Percentiles rank a stretch among this genome's conserved stretches.
Evolutionary conservation across 2,113 vertebrate genomes (phyloP).

Genomic region (Centrocercus urophasianus): DNA sequence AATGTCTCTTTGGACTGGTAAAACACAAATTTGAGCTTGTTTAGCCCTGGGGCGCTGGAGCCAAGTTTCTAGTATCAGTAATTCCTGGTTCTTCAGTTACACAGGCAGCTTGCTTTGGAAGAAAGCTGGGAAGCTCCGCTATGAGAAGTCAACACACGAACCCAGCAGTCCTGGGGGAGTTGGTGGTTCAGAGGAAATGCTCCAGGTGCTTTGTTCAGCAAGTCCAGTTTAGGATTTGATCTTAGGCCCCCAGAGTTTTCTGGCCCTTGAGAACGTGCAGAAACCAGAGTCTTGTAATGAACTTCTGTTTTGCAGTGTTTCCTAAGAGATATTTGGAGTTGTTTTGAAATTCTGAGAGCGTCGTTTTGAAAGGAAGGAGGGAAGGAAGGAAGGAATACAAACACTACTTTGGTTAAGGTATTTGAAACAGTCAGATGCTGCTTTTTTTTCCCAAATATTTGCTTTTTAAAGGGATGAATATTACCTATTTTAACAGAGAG

Average conservation of each 20-base stretch:
- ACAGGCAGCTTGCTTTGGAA: not conserved
- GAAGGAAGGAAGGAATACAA: not conserved
- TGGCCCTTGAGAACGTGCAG: not conserved
- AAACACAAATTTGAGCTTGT: slow-evolving; percentile 62
- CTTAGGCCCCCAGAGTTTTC: not conserved
- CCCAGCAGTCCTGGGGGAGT: not conserved
- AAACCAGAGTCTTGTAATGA: not conserved
- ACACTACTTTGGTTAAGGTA: not conserved
- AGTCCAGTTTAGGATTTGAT: not conserved
- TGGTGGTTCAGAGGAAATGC: not conserved
- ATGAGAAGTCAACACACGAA: not conserved
- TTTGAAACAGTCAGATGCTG: not conserved
- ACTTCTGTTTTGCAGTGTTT: not conserved
- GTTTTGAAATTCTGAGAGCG: not conserved
- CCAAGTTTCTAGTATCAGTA: not conserved
- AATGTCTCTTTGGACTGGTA: slow-evolving; percentile 54
- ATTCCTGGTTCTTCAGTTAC: not conserved
- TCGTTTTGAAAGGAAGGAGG: not conserved
- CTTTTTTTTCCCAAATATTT: not conserved
- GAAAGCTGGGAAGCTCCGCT: not conserved
- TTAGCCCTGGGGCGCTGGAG: slow-evolving; percentile 39
- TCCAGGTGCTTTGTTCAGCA: slow-evolving; percentile 15
- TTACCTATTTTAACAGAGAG: not conserved
- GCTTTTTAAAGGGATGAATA: not conserved
- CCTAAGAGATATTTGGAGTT: not conserved